Percentiles rank a stretch among this genome's conserved stretches.
phyloP scores from a whole-genome alignment of 2,113 vertebrate genomes.

The Sialia sialis region DNA sequence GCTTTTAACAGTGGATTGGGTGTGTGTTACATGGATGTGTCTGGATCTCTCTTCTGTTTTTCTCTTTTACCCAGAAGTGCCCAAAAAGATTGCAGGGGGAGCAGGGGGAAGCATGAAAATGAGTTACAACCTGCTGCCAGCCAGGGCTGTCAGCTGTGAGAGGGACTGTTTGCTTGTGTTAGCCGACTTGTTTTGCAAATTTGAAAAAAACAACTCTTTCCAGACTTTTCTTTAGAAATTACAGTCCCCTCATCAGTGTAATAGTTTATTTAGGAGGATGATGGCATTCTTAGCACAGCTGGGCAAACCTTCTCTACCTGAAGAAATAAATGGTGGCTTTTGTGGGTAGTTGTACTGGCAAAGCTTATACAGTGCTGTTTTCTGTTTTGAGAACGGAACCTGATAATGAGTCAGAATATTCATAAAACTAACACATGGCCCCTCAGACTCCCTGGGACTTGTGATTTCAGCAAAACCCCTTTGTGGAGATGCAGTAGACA shows the following conservation, averaged over 20 bases:
- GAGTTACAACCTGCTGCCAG: slow-evolving; percentile 7
- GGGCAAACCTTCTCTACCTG: not conserved
- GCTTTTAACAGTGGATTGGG: not conserved
- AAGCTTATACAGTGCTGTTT: not conserved
- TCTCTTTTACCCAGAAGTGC: not conserved
- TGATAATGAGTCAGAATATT: slow-evolving; percentile 37
- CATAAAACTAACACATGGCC: slow-evolving; percentile 5
- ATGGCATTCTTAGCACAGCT: not conserved
- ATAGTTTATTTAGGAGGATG: slow-evolving; percentile 1
- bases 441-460: not conserved
- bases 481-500: not conserved
- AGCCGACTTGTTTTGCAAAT: slow-evolving; percentile 19
- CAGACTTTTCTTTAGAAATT: slow-evolving; percentile 2
- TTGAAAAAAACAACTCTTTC: not conserved
- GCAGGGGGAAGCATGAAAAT: not conserved
- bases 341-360: not conserved
- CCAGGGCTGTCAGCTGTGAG: not conserved
- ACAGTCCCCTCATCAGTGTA: not conserved
- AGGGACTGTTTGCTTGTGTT: not conserved
- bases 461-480: not conserved
- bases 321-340: not conserved
- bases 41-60: not conserved
- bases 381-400: not conserved
- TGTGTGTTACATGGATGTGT: not conserved
- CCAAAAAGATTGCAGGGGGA: not conserved